Evolutionary conservation across 2,888 invertebrate species (phyloP), one percentile per base, ranked within the genome.

Genomic region (Trissonchulus latispiculum): DNA sequence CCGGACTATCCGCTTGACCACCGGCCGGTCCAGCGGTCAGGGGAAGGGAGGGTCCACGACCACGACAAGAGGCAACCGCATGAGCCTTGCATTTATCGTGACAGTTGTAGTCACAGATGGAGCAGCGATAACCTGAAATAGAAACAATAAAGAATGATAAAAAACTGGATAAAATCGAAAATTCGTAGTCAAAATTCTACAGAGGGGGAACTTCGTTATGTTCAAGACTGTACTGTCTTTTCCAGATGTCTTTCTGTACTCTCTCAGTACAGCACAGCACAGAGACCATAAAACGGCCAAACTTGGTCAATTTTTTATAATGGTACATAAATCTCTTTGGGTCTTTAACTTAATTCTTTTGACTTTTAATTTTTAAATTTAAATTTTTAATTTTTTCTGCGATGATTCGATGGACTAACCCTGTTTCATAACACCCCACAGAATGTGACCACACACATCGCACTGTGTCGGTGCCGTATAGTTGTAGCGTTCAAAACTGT

Each of bases 1-100:
- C n/a, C n/a, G n/a, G n/a, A n/a, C n/a, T n/a, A n/a, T n/a, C n/a
- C n/a, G n/a, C n/a, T n/a, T n/a, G n/a, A n/a, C n/a, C n/a, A n/a
- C n/a, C 96, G 95, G 84, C 93, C 94, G 82, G 91, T 91, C 82
- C 92, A 93, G 74, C 93, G 93, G 84, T 95, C 96, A 84, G 95
- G 95, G 84, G 90, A 89, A 84, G 95, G 96, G 76, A 87, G 85
- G 82, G 87, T 84, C 31, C 90, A 90, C 80, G 83, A 29, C 31
- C 80, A 37, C 83, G 81, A 79, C 86, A 86, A 77, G 84, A 85
- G 86, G 91, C 90, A 75, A 93, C 90, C 73, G 93, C 92, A 75
- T 88, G 86, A 77, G 93, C 91, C 72, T 90, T 90, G 84, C 95
- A 96, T 81, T 93, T 93, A 85, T 95, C 95, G 85, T 96, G 95